Evolutionary conservation across 37 sponge, comb jelly and placozoan species (phyloP), one percentile per base, ranked within the genome.

Genomic region (Hormiphora californensis): DNA sequence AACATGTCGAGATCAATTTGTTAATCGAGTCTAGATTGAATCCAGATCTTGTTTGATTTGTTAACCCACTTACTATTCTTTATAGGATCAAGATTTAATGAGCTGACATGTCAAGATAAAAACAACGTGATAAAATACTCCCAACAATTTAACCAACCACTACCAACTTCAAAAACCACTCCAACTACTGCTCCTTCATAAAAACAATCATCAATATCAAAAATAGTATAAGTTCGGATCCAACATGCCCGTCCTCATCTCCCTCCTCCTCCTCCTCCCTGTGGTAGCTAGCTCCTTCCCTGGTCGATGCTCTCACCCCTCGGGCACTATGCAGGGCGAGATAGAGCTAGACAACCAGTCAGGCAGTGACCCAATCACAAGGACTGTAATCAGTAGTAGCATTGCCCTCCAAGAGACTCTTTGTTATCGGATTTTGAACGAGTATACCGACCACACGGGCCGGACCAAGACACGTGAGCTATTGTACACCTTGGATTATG

Each of bases 391-490:
- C 43, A 73, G 81, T 28, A 73, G 81, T 41, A 73, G 43, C 43
- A 73, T 73, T 28, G 81, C 46, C 8, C 81, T 73, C 8, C 46
- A 73, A 19, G 81, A 73, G 81, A 73, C 81, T 25, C 44, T 73
- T 3, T 73, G 81, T 41, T 73, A 73, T 46, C 40, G 25, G 81
- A 33, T 39, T n/a, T n/a, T n/a, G n/a, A n/a, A n/a, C n/a, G n/a
- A n/a, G n/a, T n/a, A n/a, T n/a, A n/a, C n/a, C n/a, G n/a, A n/a
- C n/a, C n/a, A n/a, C n/a, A n/a, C n/a, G n/a, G n/a, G n/a, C n/a
- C n/a, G n/a, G n/a, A n/a, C n/a, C n/a, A n/a, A n/a, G n/a, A n/a
- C n/a, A n/a, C n/a, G n/a, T n/a, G n/a, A n/a, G n/a, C n/a, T 27
- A 57, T 46, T 73, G 12, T 73, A 73, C 81, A 73, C 81, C 30